phyloP scores from a whole-genome alignment of 2,888 invertebrate species.

The Acanthosepion esculentum region DNA sequence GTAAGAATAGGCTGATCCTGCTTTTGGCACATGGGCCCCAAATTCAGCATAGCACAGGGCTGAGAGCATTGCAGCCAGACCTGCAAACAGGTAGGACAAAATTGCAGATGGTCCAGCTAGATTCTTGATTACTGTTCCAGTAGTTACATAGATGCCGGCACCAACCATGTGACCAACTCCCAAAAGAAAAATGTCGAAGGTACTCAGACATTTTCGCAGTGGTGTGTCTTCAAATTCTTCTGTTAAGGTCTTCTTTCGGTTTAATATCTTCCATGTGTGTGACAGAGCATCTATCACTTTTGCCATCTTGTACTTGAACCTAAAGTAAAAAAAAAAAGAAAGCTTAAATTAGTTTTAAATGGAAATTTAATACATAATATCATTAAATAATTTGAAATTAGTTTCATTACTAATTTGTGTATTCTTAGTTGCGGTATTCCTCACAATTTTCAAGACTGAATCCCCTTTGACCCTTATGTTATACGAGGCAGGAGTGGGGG shows the following conservation, averaged over 20 bases:
- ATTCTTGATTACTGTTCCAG: constrained; percentile 82
- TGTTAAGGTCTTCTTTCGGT: constrained; percentile 67
- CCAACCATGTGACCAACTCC: constrained; percentile 97
- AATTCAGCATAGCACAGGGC: constrained; percentile 76
- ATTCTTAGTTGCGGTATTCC: too few relatives aligned
- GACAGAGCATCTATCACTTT: constrained; percentile 55
- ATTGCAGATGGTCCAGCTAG: constrained; percentile 73
- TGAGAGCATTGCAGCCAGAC: constrained; percentile 72
- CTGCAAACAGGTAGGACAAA: constrained; percentile 82
- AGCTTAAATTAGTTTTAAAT: neutral
- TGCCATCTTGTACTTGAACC: constrained; percentile 48
- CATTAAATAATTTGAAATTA: too few relatives aligned
- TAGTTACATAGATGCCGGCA: constrained; percentile 97
- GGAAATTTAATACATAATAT: neutral
- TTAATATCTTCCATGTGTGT: constrained; percentile 59
- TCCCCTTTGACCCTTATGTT: too few relatives aligned
- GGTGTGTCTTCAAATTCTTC: constrained; percentile 67
- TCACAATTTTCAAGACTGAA: too few relatives aligned
- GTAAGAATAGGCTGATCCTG: constrained; percentile 90
- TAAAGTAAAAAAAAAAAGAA: constrained; percentile 39
- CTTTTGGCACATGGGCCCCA: constrained; percentile 72
- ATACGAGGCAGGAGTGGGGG: too few relatives aligned
- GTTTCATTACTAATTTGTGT: too few relatives aligned
- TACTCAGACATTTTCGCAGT: constrained; percentile 82
- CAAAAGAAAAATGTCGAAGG: constrained; percentile 90